A percentile compares a stretch with the other conserved stretches of the same genome.
Conservation (phyloP, 2,888 invertebrate genomes). For the Vanessa cardui region DNA sequence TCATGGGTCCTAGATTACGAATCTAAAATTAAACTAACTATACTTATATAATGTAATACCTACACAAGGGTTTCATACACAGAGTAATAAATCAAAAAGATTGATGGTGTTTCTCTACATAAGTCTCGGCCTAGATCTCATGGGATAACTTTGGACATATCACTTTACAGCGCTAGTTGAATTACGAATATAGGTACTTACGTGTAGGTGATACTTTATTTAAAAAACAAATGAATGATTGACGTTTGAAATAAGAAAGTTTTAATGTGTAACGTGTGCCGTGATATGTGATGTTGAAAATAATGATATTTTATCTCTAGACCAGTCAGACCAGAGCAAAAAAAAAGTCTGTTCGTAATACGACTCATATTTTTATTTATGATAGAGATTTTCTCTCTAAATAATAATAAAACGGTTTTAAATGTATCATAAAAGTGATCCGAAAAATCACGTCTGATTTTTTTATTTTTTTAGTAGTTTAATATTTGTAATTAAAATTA, state of each 20-base stretch:
- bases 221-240: neutral
- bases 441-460: too few relatives aligned
- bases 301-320: neutral
- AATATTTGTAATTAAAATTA: too few relatives aligned
- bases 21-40: conserved; percentile 39
- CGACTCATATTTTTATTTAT: too few relatives aligned
- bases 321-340: too few relatives aligned
- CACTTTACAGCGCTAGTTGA: conserved; percentile 20
- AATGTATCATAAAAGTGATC: too few relatives aligned
- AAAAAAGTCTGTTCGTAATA: too few relatives aligned
- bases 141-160: conserved; percentile 40
- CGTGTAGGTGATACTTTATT: conserved; percentile 4
- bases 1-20: conserved; percentile 36
- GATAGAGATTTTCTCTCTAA: too few relatives aligned
- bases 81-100: conserved; percentile 45
- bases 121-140: conserved; percentile 34
- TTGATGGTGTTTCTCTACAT: conserved; percentile 39
- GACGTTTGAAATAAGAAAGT: neutral
- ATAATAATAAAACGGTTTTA: too few relatives aligned
- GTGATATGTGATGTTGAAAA: neutral
- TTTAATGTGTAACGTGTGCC: neutral
- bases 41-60: conserved; percentile 26
- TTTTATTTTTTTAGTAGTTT: too few relatives aligned
- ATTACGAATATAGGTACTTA: conserved; percentile 18
- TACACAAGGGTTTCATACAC: conserved; percentile 36